Base-by-base conservation (phyloP, 1,140 invertebrate genomes). In the Pararge aegeria region DNA sequence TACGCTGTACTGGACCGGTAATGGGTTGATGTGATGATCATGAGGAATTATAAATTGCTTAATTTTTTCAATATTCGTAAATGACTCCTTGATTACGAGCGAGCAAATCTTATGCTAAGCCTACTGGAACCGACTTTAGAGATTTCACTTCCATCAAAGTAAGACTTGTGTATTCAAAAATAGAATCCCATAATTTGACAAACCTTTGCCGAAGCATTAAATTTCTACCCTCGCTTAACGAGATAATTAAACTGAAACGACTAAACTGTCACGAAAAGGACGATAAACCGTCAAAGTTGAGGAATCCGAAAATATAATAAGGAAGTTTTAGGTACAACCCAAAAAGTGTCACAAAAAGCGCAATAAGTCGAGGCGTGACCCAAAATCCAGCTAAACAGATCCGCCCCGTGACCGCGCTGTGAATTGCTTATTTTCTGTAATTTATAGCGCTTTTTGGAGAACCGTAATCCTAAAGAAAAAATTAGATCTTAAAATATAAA, bases 361-460 rank as follows among this genome's bases (percentile, higher is more conserved):
- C 37, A 54, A 54, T 54, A 29, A 27, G 12, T 40, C 19, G 30
- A 20, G 30, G 38, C 30, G 37, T 54, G 52, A 54, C 38, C 37
- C 37, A 44, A 27, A 54, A 42, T 15, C 24, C 27, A 34, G 24
- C 21, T 18, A 6, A n/a, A 38, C 10, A 34, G 51, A 37, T 40
- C 27, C 40, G 38, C 24, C 52, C 52, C 18, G 19, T 53, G 34
- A 24, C 51, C 49, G 49, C 12, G 18, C 30, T 52, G 18, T 42
- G n/a, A 21, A 40, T 20, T 54, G 37, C 13, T 54, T 54, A 54
- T 42, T 42, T 54, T 54, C 42, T 54, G 52, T 42, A 37, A 54
- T 16, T 13, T 12, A 44, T 5, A 21, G 3, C 15, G 13, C 38
- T 42, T 16, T 42, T 42, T 42, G 7, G 30, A 3, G 30, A 4